phyloP scores from a whole-genome alignment of 2,113 vertebrate species.

The Cebus imitator region DNA sequence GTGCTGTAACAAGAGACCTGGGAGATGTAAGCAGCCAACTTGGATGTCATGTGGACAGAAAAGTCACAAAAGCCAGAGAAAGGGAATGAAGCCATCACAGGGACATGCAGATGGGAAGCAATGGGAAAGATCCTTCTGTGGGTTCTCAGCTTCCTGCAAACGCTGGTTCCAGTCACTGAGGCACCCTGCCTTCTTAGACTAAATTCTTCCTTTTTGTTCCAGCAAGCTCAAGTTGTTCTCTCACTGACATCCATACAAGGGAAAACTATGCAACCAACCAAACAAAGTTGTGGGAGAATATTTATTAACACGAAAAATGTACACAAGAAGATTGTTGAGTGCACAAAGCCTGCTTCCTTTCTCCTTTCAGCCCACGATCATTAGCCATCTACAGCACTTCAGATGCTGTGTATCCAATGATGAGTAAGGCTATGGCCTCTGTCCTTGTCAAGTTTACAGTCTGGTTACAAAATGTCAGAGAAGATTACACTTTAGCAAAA shows the following conservation, averaged over 20 bases:
- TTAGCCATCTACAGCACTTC: not conserved
- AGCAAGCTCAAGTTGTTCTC: not conserved
- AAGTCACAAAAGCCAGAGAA: not conserved
- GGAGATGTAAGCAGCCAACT: not conserved
- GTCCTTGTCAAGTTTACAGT: not conserved
- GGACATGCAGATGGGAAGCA: not conserved
- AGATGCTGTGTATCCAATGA: not conserved
- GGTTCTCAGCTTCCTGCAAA: not conserved
- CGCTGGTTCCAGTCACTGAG: not conserved
- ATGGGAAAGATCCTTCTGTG: not conserved
- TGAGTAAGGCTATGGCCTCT: not conserved
- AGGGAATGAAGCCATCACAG: not conserved
- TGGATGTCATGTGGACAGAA: not conserved
- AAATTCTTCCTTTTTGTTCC: not conserved
- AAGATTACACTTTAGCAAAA: not conserved
- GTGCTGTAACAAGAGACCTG: not conserved
- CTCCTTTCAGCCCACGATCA: not conserved
- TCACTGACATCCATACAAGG: slow-evolving; percentile 59
- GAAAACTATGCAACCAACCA: slow-evolving; percentile 55
- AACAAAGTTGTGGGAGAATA: slow-evolving; percentile 44
- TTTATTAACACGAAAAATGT: slow-evolving; percentile 61
- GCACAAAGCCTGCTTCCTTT: not conserved
- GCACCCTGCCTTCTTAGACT: not conserved
- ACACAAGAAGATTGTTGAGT: slow-evolving; percentile 26
- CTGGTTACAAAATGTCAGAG: not conserved